Conservation (phyloP, 1,140 invertebrate genomes). For the Philotrypesis tridentata region DNA sequence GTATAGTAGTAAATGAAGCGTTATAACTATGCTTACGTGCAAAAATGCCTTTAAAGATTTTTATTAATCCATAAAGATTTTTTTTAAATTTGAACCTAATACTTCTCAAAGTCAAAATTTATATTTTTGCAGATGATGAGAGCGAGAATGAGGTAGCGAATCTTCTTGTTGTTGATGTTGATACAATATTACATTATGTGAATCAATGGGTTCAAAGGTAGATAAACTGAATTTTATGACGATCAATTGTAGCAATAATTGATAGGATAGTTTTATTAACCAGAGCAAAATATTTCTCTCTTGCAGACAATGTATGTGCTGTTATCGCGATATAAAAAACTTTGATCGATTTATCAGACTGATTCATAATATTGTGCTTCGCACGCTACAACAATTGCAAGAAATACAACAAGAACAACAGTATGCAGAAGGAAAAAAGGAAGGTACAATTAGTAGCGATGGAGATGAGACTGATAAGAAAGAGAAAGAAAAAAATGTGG, state of each 20-base stretch:
- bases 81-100: neutral
- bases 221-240: neutral
- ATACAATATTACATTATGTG: conserved; percentile 69
- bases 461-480: conserved; percentile 62
- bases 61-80: too few species aligned
- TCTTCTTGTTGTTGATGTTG: conserved; percentile 67
- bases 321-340: conserved; percentile 91
- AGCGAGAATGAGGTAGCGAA: conserved; percentile 66
- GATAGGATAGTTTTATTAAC: neutral
- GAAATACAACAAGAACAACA: conserved; percentile 78
- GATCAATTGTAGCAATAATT: conserved; percentile 6
- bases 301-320: conserved; percentile 92
- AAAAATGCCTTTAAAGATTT: too few species aligned
- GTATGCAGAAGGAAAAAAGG: conserved; percentile 62
- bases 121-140: conserved; percentile 65
- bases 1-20: too few species aligned
- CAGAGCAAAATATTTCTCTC: conserved; percentile 25
- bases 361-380: conserved; percentile 86
- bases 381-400: conserved; percentile 84
- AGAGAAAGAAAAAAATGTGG: conserved; percentile 55
- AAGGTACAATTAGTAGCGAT: conserved; percentile 48
- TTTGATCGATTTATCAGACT: conserved; percentile 91
- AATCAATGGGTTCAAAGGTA: conserved; percentile 73
- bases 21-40: too few species aligned
- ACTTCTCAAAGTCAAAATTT: too few species aligned